phyloP scores from a whole-genome alignment of 2,113 vertebrate genomes.

The Alces alces region DNA sequence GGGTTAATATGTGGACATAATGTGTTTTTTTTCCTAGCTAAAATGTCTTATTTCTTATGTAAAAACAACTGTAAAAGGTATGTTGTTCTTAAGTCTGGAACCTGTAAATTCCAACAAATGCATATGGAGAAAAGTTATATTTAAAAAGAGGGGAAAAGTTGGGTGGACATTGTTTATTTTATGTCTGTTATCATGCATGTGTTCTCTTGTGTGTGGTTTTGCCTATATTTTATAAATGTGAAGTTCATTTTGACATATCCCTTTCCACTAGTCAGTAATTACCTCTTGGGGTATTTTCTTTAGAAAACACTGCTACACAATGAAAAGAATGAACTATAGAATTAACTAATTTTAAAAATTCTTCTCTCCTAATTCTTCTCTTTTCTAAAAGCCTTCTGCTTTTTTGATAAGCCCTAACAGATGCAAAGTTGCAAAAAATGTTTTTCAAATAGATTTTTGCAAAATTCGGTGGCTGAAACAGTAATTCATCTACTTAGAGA shows the following conservation, averaged over 20 bases:
- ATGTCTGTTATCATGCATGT: background rate
- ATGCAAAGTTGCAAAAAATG: background rate
- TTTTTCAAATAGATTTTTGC: background rate
- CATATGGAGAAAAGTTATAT: background rate
- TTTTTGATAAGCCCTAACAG: background rate
- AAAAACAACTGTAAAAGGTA: background rate
- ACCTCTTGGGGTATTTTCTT: background rate
- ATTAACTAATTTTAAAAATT: slow-evolving; percentile 20
- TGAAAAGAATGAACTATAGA: background rate
- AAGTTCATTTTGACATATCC: background rate
- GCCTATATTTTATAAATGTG: background rate
- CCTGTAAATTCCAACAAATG: background rate
- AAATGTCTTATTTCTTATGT: background rate
- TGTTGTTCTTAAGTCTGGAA: background rate
- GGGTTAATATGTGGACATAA: accelerated
- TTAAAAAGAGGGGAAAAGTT: background rate
- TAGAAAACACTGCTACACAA: background rate
- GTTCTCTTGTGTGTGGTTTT: background rate
- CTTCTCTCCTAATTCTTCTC: background rate
- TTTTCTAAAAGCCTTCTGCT: background rate
- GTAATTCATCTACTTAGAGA: background rate
- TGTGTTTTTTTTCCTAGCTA: background rate
- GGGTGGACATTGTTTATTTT: background rate
- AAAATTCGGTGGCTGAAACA: background rate
- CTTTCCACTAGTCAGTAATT: background rate